Percentiles rank a stretch among this genome's conserved stretches.
Conservation (phyloP, 2,888 invertebrate genomes). For the Blastobasis adustella region DNA sequence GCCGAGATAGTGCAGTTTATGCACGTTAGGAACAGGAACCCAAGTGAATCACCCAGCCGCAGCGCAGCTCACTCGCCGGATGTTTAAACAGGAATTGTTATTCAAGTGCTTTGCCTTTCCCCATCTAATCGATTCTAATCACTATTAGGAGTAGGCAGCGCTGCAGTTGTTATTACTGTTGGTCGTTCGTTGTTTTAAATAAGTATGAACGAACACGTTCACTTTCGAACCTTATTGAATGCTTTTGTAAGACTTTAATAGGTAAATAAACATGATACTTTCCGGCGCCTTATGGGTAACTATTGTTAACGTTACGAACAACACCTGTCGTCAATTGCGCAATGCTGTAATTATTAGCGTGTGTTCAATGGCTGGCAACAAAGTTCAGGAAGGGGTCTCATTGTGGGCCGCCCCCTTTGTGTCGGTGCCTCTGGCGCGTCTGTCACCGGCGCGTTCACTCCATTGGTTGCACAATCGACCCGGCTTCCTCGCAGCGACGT, state of each 20-base stretch:
- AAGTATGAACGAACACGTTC: too few species aligned
- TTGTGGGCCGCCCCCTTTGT: slow-evolving; percentile 42
- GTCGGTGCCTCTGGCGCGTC: slow-evolving; percentile 28
- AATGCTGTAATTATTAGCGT: slow-evolving; percentile 35
- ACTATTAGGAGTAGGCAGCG: too few species aligned
- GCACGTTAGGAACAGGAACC: background rate
- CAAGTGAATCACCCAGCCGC: background rate
- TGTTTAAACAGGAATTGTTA: too few species aligned
- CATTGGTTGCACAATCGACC: slow-evolving; percentile 43
- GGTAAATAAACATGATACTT: background rate
- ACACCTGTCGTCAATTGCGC: slow-evolving; percentile 19
- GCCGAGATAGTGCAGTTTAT: slow-evolving; percentile 4
- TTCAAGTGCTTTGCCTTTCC: too few species aligned
- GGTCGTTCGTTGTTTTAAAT: too few species aligned
- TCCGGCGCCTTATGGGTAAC: background rate
- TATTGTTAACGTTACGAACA: background rate
- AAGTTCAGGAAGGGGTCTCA: slow-evolving; percentile 49
- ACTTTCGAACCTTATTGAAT: too few species aligned
- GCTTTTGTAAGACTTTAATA: too few species aligned
- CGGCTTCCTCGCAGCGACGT: slow-evolving; percentile 21
- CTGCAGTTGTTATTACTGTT: too few species aligned
- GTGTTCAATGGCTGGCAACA: slow-evolving; percentile 35
- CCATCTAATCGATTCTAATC: too few species aligned
- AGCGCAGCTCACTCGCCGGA: background rate
- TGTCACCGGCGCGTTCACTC: slow-evolving; percentile 37